phyloP scores from a whole-genome alignment of 2,797 vertebrate genomes.

The Scolopax rusticola region DNA sequence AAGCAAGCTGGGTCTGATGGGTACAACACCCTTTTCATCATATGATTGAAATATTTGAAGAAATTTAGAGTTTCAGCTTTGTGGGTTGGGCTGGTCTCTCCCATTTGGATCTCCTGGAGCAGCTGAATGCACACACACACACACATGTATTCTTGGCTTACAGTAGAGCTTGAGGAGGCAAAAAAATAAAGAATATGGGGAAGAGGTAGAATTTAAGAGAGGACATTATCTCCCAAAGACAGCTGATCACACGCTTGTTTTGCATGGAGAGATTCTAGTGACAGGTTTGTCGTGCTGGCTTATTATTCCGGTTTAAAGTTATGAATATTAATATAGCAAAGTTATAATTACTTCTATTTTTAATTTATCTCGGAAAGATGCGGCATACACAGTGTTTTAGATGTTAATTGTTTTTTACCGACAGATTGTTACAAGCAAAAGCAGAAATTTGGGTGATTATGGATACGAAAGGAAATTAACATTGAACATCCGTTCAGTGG shows the following conservation, averaged over 20 bases:
- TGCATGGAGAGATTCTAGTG: constrained; percentile 68
- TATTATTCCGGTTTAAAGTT: constrained; percentile 79
- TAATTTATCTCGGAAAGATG: constrained; percentile 81
- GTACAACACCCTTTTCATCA: background rate
- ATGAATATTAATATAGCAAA: constrained; percentile 82
- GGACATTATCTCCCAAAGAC: constrained; percentile 33
- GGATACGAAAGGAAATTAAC: constrained; percentile 82
- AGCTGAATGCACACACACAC: background rate
- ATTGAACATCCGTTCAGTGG: constrained; percentile 83
- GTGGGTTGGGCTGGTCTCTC: background rate
- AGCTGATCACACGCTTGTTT: constrained; percentile 61
- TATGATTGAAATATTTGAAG: background rate
- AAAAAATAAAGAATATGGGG: background rate
- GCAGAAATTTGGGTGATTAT: constrained; percentile 76
- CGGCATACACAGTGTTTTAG: constrained; percentile 79
- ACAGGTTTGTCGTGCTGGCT: constrained; percentile 72
- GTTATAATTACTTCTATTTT: constrained; percentile 85
- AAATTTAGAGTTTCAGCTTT: background rate
- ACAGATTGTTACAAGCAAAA: constrained; percentile 77
- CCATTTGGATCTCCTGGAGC: background rate
- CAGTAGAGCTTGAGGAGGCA: background rate
- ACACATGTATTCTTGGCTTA: background rate
- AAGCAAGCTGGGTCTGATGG: background rate
- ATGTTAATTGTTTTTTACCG: constrained; percentile 84
- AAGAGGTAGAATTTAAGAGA: background rate